Base-by-base conservation (phyloP, 2,797 vertebrate species). In the Rhinella marina region DNA sequence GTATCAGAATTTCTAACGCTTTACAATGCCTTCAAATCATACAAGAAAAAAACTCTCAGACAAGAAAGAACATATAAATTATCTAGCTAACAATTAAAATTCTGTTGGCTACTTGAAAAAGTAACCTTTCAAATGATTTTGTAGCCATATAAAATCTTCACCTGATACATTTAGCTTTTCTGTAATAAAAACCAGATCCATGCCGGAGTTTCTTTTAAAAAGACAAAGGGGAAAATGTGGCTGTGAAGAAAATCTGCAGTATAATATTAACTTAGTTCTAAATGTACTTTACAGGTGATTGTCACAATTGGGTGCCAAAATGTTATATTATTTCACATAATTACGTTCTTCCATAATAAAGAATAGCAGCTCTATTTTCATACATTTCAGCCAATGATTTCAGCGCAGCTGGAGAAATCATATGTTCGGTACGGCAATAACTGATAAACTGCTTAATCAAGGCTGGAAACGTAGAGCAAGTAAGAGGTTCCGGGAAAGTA, bases 401-500 rank as follows among this genome's bases (percentile, higher is more conserved):
- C 19, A 6, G 64, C 87, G 25, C 81, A 88, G 87, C 29, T 57
- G 82, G 81, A 80, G 77, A 88, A 84, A 84, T 88, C 87, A 88
- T 88, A 88, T 78, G 87, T 88, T 84, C 86, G 29, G n/a, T 84
- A n/a, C 86, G 84, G 68, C 80, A 87, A 75, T 87, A 87, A 87
- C 86, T 87, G 80, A 82, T 87, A 88, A 88, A 88, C 61, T 88
- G 81, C 86, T 82, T 82, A 82, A 87, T 87, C 86, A 88, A 78
- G 82, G 75, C 52, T 76, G 79, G 59, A 88, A 87, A 77, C 57
- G 73, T 57, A 62, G 64, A 82, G 50, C 41, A 25, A n/a, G 86
- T n/a, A 73, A 82, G 79, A 57, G 73, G 64, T 68, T 68, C 62
- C 79, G 48, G 48, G 66, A 57, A 70, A 77, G 41, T 9, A 75